Evolutionary conservation across 1,140 invertebrate species (phyloP), one percentile per base, ranked within the genome.

Genomic region (Marisa cornuarietis): DNA sequence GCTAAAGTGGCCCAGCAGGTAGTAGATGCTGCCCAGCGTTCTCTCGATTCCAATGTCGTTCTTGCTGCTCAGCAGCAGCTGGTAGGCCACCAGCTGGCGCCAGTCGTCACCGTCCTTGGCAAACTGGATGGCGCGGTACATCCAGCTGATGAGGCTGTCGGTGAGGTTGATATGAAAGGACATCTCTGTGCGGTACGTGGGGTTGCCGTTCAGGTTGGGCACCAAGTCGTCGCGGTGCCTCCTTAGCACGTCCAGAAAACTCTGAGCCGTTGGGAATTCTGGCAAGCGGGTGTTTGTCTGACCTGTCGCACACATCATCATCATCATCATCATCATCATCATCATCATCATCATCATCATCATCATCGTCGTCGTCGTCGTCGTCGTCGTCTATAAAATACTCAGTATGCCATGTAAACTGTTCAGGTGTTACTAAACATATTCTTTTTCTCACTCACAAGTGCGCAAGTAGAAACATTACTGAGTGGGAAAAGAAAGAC

Each of bases 41-140:
- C 84, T 77, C 76, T 86, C 85, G 18, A 85, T 80, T 69, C 85
- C 85, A n/a, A 82, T 80, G 49, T 85, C 81, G 61, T 85, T 83
- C 63, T 86, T 86, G 52, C 82, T 79, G 31, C 74, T 80, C 26
- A 86, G 72, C 22, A 85, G 76, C 24, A 85, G 78, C 74, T 85
- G 83, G 74, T 85, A 84, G 26, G 84, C 84, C 62, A 86, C 85
- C 13, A 86, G 79, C 42, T 79, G 51, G 62, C 79, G 73, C 84
- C 84, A 86, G 31, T 81, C 79, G 61, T 83, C 73, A 11, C 83
- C 83, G 24, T 81, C 75, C 54, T 82, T 62, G 16, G 82, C 80
- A 24, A 79, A 79, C 75, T 80, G 68, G 31, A 85, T 82, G 63
- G 81, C 74, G 10, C 79, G 80, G 61, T 81, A 81, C 73, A 85